Conservation (phyloP, 2,113 vertebrate genomes). For the Nanorana parkeri region DNA sequence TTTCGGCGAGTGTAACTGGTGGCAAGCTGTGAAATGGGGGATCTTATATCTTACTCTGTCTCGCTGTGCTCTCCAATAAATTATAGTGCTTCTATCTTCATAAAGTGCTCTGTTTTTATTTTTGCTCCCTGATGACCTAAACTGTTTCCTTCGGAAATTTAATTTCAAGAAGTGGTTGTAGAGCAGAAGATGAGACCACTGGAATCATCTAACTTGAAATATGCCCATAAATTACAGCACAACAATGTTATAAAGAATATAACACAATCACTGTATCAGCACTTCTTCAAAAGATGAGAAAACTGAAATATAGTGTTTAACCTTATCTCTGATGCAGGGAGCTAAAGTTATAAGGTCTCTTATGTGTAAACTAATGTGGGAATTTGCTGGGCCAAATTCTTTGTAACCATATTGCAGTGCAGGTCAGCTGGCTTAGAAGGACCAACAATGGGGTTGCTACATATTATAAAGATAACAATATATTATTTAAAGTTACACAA, state of each 20-base stretch:
- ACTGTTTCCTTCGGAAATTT: neutral
- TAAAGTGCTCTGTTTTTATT: neutral
- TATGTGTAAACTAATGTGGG: no score
- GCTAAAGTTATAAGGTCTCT: no score
- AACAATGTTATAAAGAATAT: neutral
- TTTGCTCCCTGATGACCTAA: neutral
- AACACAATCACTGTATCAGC: neutral
- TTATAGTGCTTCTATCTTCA: neutral
- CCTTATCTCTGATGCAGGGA: neutral
- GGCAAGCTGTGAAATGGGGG: neutral
- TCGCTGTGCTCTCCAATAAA: neutral
- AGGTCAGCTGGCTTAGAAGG: no score
- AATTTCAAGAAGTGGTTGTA: slow-evolving; percentile 1
- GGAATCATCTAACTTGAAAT: neutral
- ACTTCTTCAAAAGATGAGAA: neutral
- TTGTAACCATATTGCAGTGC: no score
- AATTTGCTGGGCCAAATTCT: no score
- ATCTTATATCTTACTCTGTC: no score
- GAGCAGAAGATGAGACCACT: neutral
- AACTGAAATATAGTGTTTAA: neutral
- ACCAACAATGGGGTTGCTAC: no score
- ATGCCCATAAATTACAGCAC: neutral
- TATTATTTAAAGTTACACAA: no score
- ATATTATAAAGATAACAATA: no score
- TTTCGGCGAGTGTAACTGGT: neutral